Evolutionary conservation across 1,140 invertebrate genomes (phyloP).

Genomic region (Aricia agestis): DNA sequence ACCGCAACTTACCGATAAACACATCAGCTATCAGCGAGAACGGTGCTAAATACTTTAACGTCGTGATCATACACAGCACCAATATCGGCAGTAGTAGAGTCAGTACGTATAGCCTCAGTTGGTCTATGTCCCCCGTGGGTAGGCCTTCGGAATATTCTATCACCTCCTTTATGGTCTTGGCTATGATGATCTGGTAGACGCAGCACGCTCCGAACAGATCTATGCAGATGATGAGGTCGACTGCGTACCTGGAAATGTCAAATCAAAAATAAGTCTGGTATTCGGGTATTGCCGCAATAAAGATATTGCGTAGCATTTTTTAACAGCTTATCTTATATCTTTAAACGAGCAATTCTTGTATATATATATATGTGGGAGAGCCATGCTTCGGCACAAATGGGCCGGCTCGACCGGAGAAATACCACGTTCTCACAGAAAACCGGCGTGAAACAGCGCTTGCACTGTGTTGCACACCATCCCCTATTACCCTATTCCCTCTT

Average conservation of each 20-base stretch:
- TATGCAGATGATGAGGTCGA: conserved; percentile 48
- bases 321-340: too few species aligned
- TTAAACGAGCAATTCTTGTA: too few species aligned
- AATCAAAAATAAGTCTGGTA: too few species aligned
- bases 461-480: too few species aligned
- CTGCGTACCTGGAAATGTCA: conserved; percentile 41
- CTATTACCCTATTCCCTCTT: too few species aligned
- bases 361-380: too few species aligned
- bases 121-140: conserved; percentile 29
- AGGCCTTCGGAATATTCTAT: conserved; percentile 35
- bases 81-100: conserved; percentile 45
- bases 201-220: conserved; percentile 57
- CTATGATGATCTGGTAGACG: conserved; percentile 58
- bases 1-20: conserved; percentile 47
- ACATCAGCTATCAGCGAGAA: conserved; percentile 52
- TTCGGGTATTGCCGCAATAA: too few species aligned
- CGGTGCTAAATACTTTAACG: conserved; percentile 55
- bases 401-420: too few species aligned
- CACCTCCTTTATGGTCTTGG: conserved; percentile 49
- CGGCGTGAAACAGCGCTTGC: too few species aligned
- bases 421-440: too few species aligned
- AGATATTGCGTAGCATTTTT: too few species aligned
- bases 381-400: too few species aligned
- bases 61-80: conserved; percentile 57
- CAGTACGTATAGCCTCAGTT: conserved; percentile 46